phyloP scores from a whole-genome alignment of 2,113 vertebrate genomes.

The Epinephelus lanceolatus region DNA sequence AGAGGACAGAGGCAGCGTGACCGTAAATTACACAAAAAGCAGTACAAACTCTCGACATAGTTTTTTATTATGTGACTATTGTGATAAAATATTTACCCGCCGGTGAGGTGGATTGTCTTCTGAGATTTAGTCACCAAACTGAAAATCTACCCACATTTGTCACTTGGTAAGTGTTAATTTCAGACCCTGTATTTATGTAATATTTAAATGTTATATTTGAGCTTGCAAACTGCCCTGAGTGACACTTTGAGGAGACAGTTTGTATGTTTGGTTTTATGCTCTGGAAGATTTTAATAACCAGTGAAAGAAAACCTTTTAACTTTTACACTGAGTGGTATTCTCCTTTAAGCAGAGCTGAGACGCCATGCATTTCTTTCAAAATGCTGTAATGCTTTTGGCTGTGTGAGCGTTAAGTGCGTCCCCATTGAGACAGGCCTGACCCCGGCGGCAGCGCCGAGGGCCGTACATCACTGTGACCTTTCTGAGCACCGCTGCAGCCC shows the following conservation, averaged over 20 bases:
- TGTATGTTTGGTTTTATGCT: not conserved
- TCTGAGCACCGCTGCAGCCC: constrained; percentile 64
- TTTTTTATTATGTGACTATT: no score
- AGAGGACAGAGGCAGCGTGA: no score
- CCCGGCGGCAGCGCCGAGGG: constrained; percentile 57
- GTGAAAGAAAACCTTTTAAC: not conserved
- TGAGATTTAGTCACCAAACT: no score
- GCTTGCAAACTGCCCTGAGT: constrained; percentile 3
- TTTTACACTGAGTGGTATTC: not conserved
- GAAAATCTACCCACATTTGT: no score
- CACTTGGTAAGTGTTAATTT: no score
- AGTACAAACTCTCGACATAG: no score
- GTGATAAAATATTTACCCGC: no score
- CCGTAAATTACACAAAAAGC: no score
- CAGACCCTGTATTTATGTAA: no score
- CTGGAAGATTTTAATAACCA: not conserved
- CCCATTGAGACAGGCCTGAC: constrained; percentile 64
- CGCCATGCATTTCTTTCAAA: constrained; percentile 51
- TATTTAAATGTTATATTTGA: not conserved
- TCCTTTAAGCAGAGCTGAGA: constrained; percentile 15
- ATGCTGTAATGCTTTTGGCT: constrained; percentile 45
- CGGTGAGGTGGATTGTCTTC: no score
- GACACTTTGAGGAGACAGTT: constrained; percentile 1
- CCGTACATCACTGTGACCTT: constrained; percentile 76
- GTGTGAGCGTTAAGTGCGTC: constrained; percentile 69